Evolutionary conservation across 2,888 invertebrate species (phyloP).

Genomic region (Campopleginae sp.): DNA sequence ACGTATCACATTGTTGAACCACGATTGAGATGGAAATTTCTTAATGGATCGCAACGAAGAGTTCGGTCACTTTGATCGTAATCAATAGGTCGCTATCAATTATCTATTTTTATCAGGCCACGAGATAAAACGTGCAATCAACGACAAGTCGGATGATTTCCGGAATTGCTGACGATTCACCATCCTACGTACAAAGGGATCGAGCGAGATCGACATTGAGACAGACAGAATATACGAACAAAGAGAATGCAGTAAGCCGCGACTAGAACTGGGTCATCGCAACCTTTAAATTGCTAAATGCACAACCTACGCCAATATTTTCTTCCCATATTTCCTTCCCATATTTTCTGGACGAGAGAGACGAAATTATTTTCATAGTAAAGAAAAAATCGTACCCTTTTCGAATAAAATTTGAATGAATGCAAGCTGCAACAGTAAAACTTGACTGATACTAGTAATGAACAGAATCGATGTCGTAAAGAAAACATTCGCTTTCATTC

Average conservation of each 20-base stretch:
- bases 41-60: conserved; percentile 58
- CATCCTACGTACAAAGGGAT: not conserved
- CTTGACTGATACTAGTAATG: not conserved
- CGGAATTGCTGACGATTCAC: not conserved
- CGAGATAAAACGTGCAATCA: conserved; percentile 1
- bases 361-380: not conserved
- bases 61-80: conserved; percentile 73
- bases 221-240: not conserved
- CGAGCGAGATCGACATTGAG: conserved; percentile 1
- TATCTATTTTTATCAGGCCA: not conserved
- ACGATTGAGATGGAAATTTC: conserved; percentile 76
- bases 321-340: not conserved
- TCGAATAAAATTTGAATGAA: not conserved
- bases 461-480: not conserved
- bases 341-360: not conserved
- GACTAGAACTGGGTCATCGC: conserved; percentile 20
- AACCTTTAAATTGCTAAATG: conserved; percentile 23
- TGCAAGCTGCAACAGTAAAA: not conserved
- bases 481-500: not conserved
- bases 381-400: not conserved
- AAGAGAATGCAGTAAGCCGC: conserved; percentile 7
- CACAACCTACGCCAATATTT: conserved; percentile 16
- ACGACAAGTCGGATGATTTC: conserved; percentile 31
- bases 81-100: conserved; percentile 68
- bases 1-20: conserved; percentile 65